Base-by-base conservation (phyloP, 2,888 invertebrate species). In the Dione vanillae region DNA sequence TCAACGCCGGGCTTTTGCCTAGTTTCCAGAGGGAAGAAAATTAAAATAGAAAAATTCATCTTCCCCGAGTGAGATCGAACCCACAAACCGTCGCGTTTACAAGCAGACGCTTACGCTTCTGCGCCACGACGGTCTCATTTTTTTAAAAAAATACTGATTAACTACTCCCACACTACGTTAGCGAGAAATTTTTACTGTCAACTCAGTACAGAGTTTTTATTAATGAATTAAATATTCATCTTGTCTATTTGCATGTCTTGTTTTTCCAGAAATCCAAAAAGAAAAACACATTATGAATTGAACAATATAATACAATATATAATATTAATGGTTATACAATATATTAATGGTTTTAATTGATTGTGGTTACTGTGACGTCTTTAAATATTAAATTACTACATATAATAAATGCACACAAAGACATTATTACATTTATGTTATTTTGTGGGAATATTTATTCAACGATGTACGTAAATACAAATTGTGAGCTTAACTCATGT, bases 321-420 rank as follows among this genome's bases (percentile, higher is more conserved):
- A 51, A 12, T 51, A 35, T 27, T 52, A 52, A 27, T 35, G 8
- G n/a, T n/a, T n/a, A 54, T 10, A 56, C 37, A 56, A 54, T 35
- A 35, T 2, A 37, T n/a, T 37, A n/a, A n/a, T 11, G 16, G 37
- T 1, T 54, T 37, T 10, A 10, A 54, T 47, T 16, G 16, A 16
- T 47, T 35, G 54, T n/a, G 35, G 54, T 54, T 35, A 35, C 10
- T 52, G 27, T 3, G 9, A n/a, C 35, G 27, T 27, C 27, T 27
- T 52, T 20, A 27, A 51, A 51, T 51, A 52, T 14, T n/a, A 52
- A 52, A 52, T 12, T 9, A n/a, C 14, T 52, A n/a, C n/a, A n/a
- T n/a, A 19, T 51, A 52, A 52, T 52, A n/a, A 52, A 49, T 49
- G 11, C 14, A 27, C 1, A 1, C n/a, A 0, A 9, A 35, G 9